Base-by-base conservation (phyloP, 2,113 vertebrate genomes). In the Toxostoma redivivum region DNA sequence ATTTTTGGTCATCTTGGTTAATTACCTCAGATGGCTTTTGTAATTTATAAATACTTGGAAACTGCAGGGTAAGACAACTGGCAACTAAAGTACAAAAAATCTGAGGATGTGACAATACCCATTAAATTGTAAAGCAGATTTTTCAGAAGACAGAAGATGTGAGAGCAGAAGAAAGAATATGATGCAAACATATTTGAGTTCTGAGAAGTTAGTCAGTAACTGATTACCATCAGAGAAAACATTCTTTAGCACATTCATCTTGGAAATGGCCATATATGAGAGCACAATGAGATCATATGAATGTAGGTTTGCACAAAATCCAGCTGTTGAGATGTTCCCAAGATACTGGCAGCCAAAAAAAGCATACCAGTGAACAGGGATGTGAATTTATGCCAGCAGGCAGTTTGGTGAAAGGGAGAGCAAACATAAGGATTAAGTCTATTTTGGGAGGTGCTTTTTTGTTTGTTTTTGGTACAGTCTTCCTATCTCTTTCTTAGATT, bases 261-360 rank as follows among this genome's bases (percentile, higher is more conserved):
- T 88, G 48, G 48, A 92, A 93, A 87, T 92, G 77, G 65, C 81
- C 56, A 77, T 94, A 86, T 94, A 94, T 90, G 92, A 96, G 82
- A 92, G 85, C 84, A 80, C 73, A 66, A 77, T 92, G 94, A 95
- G 90, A 93, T 96, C 82, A 80, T 92, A 70, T 67, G 42, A 94
- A 87, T 53, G 56, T 79, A 94, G 82, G 18, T 87, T 89, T 96
- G 76, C 88, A 91, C 53, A 45, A 62, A 95, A 94, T 92, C 94
- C 96, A 96, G 93, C 84, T 91, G 87, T 85, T 84, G 77, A 92
- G 83, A 94, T 86, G 62, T 95, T 97, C 94, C 78, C 95, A 93
- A 92, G 78, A 71, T 24, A 83, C n/a, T 37, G 66, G 56, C 28
- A 77, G 94, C 92, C 92, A 96, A 93, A 79, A 86, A 79, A 95